Evolutionary conservation across 2,797 vertebrate genomes (phyloP).

Genomic region (Rachycentron canadum): DNA sequence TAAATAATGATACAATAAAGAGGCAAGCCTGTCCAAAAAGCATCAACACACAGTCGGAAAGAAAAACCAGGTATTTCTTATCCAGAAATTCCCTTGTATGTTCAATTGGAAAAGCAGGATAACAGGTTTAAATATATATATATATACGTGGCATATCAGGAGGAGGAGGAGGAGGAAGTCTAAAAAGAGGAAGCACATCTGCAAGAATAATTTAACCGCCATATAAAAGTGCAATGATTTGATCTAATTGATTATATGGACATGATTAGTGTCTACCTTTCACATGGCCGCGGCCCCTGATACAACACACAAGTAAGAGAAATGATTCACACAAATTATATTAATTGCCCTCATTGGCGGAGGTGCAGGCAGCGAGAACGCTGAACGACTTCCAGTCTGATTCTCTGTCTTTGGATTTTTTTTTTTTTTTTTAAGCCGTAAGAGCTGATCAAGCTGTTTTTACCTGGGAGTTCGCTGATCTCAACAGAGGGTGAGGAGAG

Average conservation of each 20-base stretch:
- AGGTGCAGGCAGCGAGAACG: background rate
- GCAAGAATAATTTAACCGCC: background rate
- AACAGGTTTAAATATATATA: no score
- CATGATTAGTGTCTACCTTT: slow-evolving; percentile 38
- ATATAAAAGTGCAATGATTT: slow-evolving; percentile 20
- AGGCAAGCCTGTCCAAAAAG: background rate
- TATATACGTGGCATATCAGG: slow-evolving; percentile 11
- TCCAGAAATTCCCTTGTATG: slow-evolving; percentile 7
- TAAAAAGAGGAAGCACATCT: background rate
- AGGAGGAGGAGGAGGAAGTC: background rate
- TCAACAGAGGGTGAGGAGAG: background rate
- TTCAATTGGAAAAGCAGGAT: slow-evolving; percentile 35
- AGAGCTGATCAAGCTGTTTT: slow-evolving; percentile 39
- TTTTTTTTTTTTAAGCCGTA: slow-evolving; percentile 13
- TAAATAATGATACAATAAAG: slow-evolving; percentile 36
- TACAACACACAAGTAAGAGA: slow-evolving; percentile 3
- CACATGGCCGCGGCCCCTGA: slow-evolving; percentile 7
- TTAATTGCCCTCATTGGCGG: slow-evolving; percentile 8
- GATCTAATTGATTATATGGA: slow-evolving; percentile 49
- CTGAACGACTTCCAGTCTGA: slow-evolving; percentile 25
- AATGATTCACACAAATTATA: background rate
- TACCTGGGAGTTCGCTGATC: slow-evolving; percentile 32
- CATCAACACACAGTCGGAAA: background rate
- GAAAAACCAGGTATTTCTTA: slow-evolving; percentile 30
- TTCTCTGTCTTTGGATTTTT: slow-evolving; percentile 46